Evolutionary conservation across 2,888 invertebrate species (phyloP).

Genomic region (Cloeon dipterum): DNA sequence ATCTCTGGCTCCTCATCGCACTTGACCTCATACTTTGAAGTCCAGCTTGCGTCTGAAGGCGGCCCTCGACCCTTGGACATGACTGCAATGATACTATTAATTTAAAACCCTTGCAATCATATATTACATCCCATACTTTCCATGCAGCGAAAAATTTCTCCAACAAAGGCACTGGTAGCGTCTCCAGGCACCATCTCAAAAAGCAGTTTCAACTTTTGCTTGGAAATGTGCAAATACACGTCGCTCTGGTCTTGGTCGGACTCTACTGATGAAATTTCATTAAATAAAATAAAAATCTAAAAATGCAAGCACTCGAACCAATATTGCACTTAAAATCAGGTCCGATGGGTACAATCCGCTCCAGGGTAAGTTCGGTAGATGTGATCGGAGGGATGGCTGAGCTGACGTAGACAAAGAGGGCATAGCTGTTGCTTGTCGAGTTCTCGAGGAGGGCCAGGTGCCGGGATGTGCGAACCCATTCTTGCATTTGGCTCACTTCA

Average conservation of each 20-base stretch:
- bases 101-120: too few relatives aligned
- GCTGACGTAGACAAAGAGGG: conserved; percentile 29
- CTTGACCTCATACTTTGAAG: background rate
- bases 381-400: conserved; percentile 41
- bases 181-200: conserved; percentile 30
- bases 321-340: conserved; percentile 55
- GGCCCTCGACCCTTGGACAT: conserved; percentile 10
- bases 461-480: conserved; percentile 24
- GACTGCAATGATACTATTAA: conserved; percentile 8
- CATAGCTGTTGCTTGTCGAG: conserved; percentile 26
- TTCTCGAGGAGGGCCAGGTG: conserved; percentile 33
- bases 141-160: conserved; percentile 46
- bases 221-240: conserved; percentile 27
- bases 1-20: background rate
- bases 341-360: conserved; percentile 59
- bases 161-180: conserved; percentile 45
- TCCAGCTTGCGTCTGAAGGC: conserved; percentile 9
- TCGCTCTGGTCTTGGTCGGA: conserved; percentile 25
- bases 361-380: conserved; percentile 54
- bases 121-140: conserved; percentile 32
- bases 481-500: conserved; percentile 24
- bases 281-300: background rate
- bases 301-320: conserved; percentile 20
- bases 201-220: conserved; percentile 23
- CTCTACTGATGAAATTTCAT: too few relatives aligned